Evolutionary conservation across 1,140 invertebrate genomes (phyloP).

Genomic region (Euwallacea similis): DNA sequence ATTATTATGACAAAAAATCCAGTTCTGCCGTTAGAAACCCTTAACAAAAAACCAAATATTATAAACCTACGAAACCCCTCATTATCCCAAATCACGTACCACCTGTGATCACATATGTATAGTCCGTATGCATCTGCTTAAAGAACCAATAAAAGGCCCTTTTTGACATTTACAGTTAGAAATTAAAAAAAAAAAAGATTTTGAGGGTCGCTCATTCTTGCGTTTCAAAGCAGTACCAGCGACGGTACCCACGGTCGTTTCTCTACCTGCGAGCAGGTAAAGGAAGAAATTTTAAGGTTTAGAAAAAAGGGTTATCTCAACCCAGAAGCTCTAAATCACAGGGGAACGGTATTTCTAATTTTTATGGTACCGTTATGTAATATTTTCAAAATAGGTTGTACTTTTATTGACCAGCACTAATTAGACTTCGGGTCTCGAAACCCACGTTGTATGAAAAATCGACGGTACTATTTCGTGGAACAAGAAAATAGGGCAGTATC

Average conservation of each 20-base stretch:
- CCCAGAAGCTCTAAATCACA: too few relatives aligned
- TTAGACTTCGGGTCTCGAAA: too few relatives aligned
- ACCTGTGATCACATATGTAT: too few relatives aligned
- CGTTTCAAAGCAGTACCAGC: background rate
- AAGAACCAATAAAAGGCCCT: background rate
- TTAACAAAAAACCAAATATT: too few relatives aligned
- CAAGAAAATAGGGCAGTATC: background rate
- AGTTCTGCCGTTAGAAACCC: too few relatives aligned
- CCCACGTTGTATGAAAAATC: too few relatives aligned
- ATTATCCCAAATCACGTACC: too few relatives aligned
- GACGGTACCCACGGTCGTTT: background rate
- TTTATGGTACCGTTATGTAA: background rate
- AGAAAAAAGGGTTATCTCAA: background rate
- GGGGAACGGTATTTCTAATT: conserved; percentile 2
- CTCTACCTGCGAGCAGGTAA: background rate
- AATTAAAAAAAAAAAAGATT: background rate
- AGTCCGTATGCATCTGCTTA: background rate
- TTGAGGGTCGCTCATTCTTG: background rate
- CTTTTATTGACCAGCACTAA: background rate
- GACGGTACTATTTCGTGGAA: background rate
- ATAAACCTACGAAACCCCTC: too few relatives aligned
- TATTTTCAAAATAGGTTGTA: background rate
- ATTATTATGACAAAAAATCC: too few relatives aligned
- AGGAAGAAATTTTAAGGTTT: too few relatives aligned
- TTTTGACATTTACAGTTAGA: background rate